phyloP scores from a whole-genome alignment of 23 tunicate species.

The Ciona savignyi region DNA sequence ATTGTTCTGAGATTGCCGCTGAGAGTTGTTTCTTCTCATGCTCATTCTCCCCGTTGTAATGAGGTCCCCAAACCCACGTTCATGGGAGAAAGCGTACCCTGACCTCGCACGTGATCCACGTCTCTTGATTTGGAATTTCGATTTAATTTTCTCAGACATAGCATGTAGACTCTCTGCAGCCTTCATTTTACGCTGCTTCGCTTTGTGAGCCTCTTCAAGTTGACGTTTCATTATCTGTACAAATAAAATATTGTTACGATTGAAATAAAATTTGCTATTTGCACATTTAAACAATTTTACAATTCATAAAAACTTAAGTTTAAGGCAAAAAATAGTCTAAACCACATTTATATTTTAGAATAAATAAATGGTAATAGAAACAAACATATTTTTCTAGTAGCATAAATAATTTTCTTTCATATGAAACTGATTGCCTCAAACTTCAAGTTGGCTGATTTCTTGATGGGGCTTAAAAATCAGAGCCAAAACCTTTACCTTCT shows the following conservation, averaged over 20 bases:
- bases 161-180: slow-evolving; percentile 20
- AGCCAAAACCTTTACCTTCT: slow-evolving; percentile 54
- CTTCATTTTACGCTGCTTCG: slow-evolving; percentile 17
- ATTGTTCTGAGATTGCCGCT: not conserved
- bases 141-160: slow-evolving; percentile 16
- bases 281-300: too few species aligned
- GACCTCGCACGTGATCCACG: slow-evolving; percentile 50
- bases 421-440: too few species aligned
- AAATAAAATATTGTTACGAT: too few species aligned
- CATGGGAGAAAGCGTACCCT: slow-evolving; percentile 94
- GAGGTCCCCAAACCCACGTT: slow-evolving; percentile 85
- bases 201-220: slow-evolving; percentile 25
- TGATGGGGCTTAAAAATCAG: too few species aligned
- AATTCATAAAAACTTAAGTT: too few species aligned
- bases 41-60: slow-evolving; percentile 88
- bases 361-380: too few species aligned
- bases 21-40: slow-evolving; percentile 34
- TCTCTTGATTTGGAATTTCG: slow-evolving; percentile 27
- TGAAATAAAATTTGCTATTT: too few species aligned
- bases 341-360: too few species aligned
- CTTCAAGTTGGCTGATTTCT: too few species aligned
- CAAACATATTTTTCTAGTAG: too few species aligned
- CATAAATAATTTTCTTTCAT: too few species aligned
- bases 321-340: too few species aligned
- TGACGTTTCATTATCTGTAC: slow-evolving; percentile 48